Evolutionary conservation across 2,113 vertebrate genomes (phyloP).

Genomic region (Dascyllus trimaculatus): DNA sequence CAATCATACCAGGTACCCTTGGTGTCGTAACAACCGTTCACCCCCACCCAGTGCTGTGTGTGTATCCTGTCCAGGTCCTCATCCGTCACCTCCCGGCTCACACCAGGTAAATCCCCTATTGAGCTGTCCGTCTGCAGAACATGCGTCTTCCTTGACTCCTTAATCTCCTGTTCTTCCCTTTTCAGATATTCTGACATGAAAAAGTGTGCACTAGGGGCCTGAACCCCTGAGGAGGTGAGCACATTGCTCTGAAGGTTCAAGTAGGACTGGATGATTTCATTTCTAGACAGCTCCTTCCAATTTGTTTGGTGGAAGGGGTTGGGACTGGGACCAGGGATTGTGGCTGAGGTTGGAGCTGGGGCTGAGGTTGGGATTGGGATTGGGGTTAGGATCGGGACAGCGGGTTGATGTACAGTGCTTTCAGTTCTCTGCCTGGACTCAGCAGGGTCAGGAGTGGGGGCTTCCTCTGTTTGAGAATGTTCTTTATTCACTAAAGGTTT

Average conservation of each 20-base stretch:
- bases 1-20: constrained; percentile 98
- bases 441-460: constrained; percentile 66
- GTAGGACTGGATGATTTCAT: constrained; percentile 98
- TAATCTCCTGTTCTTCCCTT: constrained; percentile 93
- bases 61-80: constrained; percentile 91
- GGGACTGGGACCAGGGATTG: constrained; percentile 85
- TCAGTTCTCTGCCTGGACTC: constrained; percentile 91
- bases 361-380: constrained; percentile 77
- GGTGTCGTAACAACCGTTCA: constrained; percentile 97
- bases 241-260: constrained; percentile 97
- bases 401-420: constrained; percentile 83
- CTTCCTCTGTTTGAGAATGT: constrained; percentile 88
- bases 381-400: constrained; percentile 45
- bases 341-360: neutral
- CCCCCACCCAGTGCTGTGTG: constrained; percentile 91
- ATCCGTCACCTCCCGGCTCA: constrained; percentile 87
- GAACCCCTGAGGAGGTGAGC: constrained; percentile 95
- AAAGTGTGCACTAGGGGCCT: constrained; percentile 95
- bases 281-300: constrained; percentile 98
- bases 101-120: constrained; percentile 88
- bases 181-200: constrained; percentile 98
- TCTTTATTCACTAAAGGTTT: constrained; percentile 96
- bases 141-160: constrained; percentile 88
- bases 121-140: constrained; percentile 88
- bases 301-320: constrained; percentile 98